A percentile compares a stretch with the other conserved stretches of the same genome.
phyloP scores from a whole-genome alignment of 1,140 invertebrate genomes.

The Sycobia sp. region DNA sequence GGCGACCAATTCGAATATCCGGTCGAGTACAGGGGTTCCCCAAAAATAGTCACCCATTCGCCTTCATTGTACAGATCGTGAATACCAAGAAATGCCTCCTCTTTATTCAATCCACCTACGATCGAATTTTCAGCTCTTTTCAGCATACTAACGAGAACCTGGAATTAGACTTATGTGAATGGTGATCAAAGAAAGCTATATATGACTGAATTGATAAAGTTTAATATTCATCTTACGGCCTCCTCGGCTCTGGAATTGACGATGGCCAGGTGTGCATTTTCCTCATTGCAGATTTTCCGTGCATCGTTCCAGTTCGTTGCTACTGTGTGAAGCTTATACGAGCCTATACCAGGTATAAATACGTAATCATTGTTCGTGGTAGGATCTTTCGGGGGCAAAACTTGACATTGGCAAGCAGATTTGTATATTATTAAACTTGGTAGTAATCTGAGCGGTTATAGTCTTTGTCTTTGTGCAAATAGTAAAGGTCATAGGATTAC shows the following conservation, averaged over 20 bases:
- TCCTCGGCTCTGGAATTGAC: conserved; percentile 50
- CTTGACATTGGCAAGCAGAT: conserved; percentile 34
- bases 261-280: conserved; percentile 40
- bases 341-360: conserved; percentile 44
- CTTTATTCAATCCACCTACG: conserved; percentile 42
- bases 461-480: too few species aligned
- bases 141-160: conserved; percentile 51
- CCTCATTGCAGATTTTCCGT: conserved; percentile 49
- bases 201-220: not conserved
- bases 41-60: conserved; percentile 53
- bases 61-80: conserved; percentile 53
- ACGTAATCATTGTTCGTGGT: conserved; percentile 42
- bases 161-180: conserved; percentile 8
- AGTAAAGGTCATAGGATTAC: too few species aligned
- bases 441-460: not conserved
- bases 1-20: not conserved
- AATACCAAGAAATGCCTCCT: conserved; percentile 50
- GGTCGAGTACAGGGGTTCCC: conserved; percentile 45
- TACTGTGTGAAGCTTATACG: conserved; percentile 50
- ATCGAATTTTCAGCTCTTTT: conserved; percentile 38
- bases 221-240: too few species aligned
- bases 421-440: not conserved
- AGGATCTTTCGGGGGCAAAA: not conserved
- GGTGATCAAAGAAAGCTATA: not conserved
- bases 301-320: conserved; percentile 51